Percentiles rank a stretch among this genome's conserved stretches.
Conservation (phyloP, 1,140 invertebrate genomes). For the Ectropis grisescens region DNA sequence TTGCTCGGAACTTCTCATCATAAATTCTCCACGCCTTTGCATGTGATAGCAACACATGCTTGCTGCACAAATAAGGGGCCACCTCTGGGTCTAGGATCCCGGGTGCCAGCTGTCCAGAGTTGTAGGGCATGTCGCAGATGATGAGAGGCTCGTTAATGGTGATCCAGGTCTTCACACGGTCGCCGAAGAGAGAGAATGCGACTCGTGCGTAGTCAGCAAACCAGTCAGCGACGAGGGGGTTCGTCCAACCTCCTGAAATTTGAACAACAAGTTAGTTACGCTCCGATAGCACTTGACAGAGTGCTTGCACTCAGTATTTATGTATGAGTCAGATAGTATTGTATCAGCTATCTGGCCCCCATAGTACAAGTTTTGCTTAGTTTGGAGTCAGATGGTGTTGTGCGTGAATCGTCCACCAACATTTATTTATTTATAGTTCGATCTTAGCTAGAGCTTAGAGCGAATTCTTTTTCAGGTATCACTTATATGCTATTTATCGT, state of each 20-base stretch:
- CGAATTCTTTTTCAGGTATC: too few species aligned
- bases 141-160: constrained; percentile 31
- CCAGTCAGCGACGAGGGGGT: constrained; percentile 49
- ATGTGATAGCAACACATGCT: constrained; percentile 11
- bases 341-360: too few species aligned
- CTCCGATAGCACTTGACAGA: too few species aligned
- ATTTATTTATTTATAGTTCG: too few species aligned
- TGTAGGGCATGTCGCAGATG: constrained; percentile 45
- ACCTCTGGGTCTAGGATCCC: constrained; percentile 39
- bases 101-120: constrained; percentile 48
- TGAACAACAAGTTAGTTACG: too few species aligned
- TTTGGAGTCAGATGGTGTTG: too few species aligned
- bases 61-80: constrained; percentile 12
- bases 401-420: too few species aligned
- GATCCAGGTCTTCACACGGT: constrained; percentile 49
- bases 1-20: constrained; percentile 8
- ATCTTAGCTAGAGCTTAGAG: too few species aligned
- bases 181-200: constrained; percentile 39
- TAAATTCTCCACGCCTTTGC: constrained; percentile 17
- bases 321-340: too few species aligned
- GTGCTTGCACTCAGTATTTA: too few species aligned
- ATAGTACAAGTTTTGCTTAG: too few species aligned
- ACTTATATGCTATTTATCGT: too few species aligned
- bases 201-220: constrained; percentile 49
- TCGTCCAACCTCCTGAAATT: constrained; percentile 71